These are phyloP conservation scores for Diaprepes abbreviatus DNA, from an alignment of 2,888 invertebrate genomes.

Conservation along the genomic window DNA sequence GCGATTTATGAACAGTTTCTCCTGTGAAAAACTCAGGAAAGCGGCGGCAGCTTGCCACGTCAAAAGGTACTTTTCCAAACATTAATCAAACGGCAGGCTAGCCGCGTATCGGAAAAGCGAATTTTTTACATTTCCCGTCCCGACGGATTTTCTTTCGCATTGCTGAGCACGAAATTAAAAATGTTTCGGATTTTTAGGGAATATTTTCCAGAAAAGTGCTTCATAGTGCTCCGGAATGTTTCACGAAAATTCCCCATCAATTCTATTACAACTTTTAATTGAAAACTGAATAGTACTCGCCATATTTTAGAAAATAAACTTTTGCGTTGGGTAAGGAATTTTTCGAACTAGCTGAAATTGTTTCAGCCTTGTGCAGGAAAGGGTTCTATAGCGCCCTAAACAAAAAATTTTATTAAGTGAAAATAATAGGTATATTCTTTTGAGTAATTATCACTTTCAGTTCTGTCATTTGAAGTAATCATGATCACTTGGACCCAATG, in stretches of 20 bases:
- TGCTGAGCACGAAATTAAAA: slow-evolving; percentile 26
- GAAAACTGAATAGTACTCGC: slow-evolving; percentile 7
- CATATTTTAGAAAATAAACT: not conserved
- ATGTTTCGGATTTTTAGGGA: slow-evolving; percentile 32
- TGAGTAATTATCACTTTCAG: too few relatives aligned
- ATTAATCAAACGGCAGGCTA: slow-evolving; percentile 4
- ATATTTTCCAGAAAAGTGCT: slow-evolving; percentile 18
- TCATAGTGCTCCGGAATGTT: slow-evolving; percentile 16
- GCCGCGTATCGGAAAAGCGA: slow-evolving; percentile 3
- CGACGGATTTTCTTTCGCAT: slow-evolving; percentile 12
- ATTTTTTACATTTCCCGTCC: slow-evolving; percentile 13
- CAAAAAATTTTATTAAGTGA: too few relatives aligned
- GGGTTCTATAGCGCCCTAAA: too few relatives aligned
- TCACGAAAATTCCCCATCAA: slow-evolving; percentile 24
- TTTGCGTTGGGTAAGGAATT: not conserved
- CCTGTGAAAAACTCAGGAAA: not conserved
- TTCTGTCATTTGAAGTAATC: too few relatives aligned
- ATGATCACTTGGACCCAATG: too few relatives aligned
- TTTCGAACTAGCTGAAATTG: not conserved
- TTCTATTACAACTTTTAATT: slow-evolving; percentile 22
- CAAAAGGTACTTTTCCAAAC: slow-evolving; percentile 1
- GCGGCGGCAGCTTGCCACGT: not conserved
- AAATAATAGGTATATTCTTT: too few relatives aligned
- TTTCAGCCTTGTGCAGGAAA: too few relatives aligned
- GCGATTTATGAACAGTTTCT: not conserved